These are phyloP conservation scores for Holacanthus passer DNA, from an alignment of 2,113 vertebrate species.

Conservation along the genomic window DNA sequence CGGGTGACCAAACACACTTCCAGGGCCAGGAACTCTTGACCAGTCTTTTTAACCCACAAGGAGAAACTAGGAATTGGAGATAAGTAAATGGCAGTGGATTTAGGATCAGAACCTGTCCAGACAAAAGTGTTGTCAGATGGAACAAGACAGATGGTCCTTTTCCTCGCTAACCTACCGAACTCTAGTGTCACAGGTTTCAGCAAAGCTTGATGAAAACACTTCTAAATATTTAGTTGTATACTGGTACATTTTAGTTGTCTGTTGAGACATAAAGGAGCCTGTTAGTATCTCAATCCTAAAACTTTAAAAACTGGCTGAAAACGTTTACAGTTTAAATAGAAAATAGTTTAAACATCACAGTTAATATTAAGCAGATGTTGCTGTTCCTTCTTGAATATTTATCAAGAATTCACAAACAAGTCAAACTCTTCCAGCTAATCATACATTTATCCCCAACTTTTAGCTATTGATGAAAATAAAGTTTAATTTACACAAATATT, in stretches of 20 bases:
- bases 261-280: neutral
- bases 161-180: conserved; percentile 66
- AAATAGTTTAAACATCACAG: neutral
- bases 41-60: conserved; percentile 74
- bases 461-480: conserved; percentile 8
- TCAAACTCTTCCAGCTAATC: conserved; percentile 1
- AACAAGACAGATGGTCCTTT: conserved; percentile 76
- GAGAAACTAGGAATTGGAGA: conserved; percentile 63
- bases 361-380: neutral
- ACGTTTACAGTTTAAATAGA: neutral
- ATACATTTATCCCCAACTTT: neutral
- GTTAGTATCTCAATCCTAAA: neutral
- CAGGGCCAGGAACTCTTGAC: conserved; percentile 83
- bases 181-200: conserved; percentile 63
- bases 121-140: conserved; percentile 74
- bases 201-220: conserved; percentile 33
- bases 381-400: conserved; percentile 16
- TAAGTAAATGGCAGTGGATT: conserved; percentile 72
- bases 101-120: conserved; percentile 68
- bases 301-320: neutral
- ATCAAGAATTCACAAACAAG: conserved; percentile 6
- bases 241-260: neutral
- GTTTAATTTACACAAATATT: conserved; percentile 14
- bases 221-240: conserved; percentile 10
- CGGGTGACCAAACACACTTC: conserved; percentile 85